Conservation (phyloP, 2,888 invertebrate species). For the Phymatocera aterrima region DNA sequence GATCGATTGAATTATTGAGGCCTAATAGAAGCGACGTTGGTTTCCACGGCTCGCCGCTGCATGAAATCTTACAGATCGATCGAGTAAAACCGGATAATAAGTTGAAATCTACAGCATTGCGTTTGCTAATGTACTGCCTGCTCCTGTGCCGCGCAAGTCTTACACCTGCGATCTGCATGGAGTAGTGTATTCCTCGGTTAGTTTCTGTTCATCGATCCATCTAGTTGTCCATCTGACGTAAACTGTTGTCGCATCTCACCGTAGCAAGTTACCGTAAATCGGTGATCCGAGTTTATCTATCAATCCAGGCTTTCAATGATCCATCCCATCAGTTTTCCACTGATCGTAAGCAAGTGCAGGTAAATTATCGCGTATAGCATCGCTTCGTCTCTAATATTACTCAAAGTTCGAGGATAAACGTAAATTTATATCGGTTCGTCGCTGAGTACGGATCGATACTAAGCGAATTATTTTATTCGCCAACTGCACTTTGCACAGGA, state of each 20-base stretch:
- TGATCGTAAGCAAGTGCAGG: neutral
- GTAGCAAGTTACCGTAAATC: slow-evolving; percentile 23
- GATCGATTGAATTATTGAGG: slow-evolving; percentile 45
- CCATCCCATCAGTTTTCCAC: neutral
- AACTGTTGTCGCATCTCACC: slow-evolving; percentile 13
- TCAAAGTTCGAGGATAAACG: neutral
- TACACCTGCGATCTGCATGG: slow-evolving; percentile 36
- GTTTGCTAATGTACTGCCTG: slow-evolving; percentile 4
- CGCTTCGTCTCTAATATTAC: neutral
- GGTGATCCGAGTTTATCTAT: slow-evolving; percentile 24
- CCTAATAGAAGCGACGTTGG: slow-evolving; percentile 31
- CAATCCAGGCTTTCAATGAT: neutral
- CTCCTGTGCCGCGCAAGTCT: slow-evolving; percentile 13
- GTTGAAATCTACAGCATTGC: slow-evolving; percentile 33
- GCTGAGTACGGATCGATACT: slow-evolving; percentile 18
- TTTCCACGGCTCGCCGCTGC: slow-evolving; percentile 6
- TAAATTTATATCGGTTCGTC: neutral
- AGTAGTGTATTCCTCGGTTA: neutral
- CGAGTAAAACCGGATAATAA: slow-evolving; percentile 41
- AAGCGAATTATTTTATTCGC: slow-evolving; percentile 19
- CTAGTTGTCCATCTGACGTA: slow-evolving; percentile 18
- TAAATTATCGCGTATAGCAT: neutral
- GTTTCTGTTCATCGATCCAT: slow-evolving; percentile 17
- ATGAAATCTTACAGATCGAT: slow-evolving; percentile 37
- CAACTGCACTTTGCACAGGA: slow-evolving; percentile 14